phyloP scores from a whole-genome alignment of 2,113 vertebrate genomes.

The Notothenia coriiceps region DNA sequence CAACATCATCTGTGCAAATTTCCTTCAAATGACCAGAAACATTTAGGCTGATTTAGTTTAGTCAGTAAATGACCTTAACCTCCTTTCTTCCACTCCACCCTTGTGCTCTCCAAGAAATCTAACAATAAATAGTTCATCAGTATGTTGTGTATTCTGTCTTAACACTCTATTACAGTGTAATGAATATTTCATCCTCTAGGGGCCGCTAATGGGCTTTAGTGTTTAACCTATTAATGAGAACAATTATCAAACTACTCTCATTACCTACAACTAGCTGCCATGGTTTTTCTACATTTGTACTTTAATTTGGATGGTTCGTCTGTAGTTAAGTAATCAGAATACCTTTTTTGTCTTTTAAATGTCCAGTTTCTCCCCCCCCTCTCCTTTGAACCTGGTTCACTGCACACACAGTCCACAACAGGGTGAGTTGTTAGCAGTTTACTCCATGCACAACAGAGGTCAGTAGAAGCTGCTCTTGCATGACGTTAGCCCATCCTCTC shows the following conservation, averaged over 20 bases:
- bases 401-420: background rate
- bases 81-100: background rate
- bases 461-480: constrained; percentile 66
- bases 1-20: background rate
- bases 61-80: background rate
- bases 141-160: background rate
- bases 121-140: background rate
- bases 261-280: background rate
- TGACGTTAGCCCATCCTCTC: constrained; percentile 33
- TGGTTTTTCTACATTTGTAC: background rate
- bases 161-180: background rate
- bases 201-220: constrained; percentile 13
- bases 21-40: background rate
- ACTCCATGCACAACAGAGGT: constrained; percentile 64
- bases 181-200: constrained; percentile 16
- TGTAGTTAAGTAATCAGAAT: background rate
- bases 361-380: background rate
- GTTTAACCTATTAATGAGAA: constrained; percentile 26
- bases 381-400: background rate
- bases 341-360: background rate
- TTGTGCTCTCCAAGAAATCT: background rate
- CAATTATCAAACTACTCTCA: constrained; percentile 10
- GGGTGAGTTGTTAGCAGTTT: constrained; percentile 46
- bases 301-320: constrained; percentile 1
- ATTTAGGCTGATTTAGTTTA: background rate